Evolutionary conservation across 2,888 invertebrate species (phyloP).

Genomic region (Lampropteryx suffumata): DNA sequence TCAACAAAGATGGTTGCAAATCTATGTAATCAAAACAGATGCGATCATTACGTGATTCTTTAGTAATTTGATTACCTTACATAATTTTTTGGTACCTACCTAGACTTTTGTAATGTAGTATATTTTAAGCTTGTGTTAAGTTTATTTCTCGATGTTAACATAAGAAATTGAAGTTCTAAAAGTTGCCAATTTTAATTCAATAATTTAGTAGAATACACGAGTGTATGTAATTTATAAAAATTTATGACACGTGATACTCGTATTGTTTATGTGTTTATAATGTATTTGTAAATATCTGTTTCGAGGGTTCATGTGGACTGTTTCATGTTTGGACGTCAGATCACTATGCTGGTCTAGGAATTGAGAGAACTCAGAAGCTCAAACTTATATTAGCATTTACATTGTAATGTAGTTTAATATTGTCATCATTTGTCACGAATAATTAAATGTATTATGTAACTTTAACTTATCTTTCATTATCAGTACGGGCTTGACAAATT

Average conservation of each 20-base stretch:
- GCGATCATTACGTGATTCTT: too few relatives aligned
- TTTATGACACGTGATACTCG: slow-evolving; percentile 18
- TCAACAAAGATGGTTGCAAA: too few relatives aligned
- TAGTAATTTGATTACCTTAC: too few relatives aligned
- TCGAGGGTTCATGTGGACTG: slow-evolving; percentile 44
- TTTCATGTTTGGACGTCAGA: slow-evolving; percentile 47
- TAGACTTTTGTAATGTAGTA: background rate
- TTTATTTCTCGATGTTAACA: slow-evolving; percentile 7
- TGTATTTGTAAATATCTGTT: slow-evolving; percentile 51
- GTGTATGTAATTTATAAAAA: slow-evolving; percentile 7
- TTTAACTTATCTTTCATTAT: slow-evolving; percentile 34
- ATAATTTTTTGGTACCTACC: too few relatives aligned
- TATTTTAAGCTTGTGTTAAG: background rate
- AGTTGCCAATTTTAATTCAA: slow-evolving; percentile 15
- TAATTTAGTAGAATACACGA: slow-evolving; percentile 8
- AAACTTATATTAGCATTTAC: slow-evolving; percentile 67
- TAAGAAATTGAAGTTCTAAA: slow-evolving; percentile 12
- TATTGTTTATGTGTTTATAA: slow-evolving; percentile 35
- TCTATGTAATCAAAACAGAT: too few relatives aligned
- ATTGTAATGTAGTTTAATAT: slow-evolving; percentile 61
- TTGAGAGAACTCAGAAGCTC: slow-evolving; percentile 78
- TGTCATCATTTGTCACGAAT: slow-evolving; percentile 76
- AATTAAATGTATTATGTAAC: slow-evolving; percentile 70
- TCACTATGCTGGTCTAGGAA: slow-evolving; percentile 77
- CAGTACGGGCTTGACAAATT: too few relatives aligned